Base-by-base conservation (phyloP, 37 sponge, comb jelly and placozoan genomes). In the Chondrilla cf. caribensis region DNA sequence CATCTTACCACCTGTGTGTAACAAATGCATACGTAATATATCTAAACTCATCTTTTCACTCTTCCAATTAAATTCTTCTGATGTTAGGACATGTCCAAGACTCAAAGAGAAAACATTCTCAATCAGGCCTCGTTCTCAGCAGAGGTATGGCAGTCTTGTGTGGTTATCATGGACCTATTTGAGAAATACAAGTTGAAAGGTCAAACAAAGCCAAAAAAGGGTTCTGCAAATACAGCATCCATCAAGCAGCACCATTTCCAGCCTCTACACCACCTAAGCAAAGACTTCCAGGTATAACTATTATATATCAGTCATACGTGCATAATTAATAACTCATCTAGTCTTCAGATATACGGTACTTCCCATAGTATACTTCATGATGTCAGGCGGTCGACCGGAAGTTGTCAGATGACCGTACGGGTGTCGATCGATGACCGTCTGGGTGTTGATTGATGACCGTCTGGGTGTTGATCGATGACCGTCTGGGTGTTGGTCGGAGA, bases 251-350 rank as follows among this genome's bases (percentile, higher is more conserved):
- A 62, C 29, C 64, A 70, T 38, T 19, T 73, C 21, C 76, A 73
- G 44, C 43, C 76, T 73, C 76, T 73, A 9, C 76, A 73, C 36
- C 76, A 73, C 76, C 76, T 73, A 21, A 21, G 2, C 15, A n/a
- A 38, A 73, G 76, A 73, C 2, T 73, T 73, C 24, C 76, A 73
- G 64, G 64, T 62, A 47, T 11, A 47, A 14, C 6, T 11, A 11
- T 47, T 6, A 47, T 47, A 11, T 47, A 11, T n/a, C n/a, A n/a
- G n/a, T n/a, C 51, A 47, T 47, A 47, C 51, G 22, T 47, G 51
- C 51, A 47, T 47, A 47, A n/a, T n/a, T n/a, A n/a, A n/a, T n/a
- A n/a, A n/a, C n/a, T n/a, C n/a, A n/a, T n/a, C n/a, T n/a, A n/a
- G n/a, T n/a, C n/a, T n/a, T n/a, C n/a, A n/a, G n/a, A n/a, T n/a